These are phyloP conservation scores for Nebria ingens DNA, from an alignment of 1,140 invertebrate species.

Conservation along the genomic window DNA sequence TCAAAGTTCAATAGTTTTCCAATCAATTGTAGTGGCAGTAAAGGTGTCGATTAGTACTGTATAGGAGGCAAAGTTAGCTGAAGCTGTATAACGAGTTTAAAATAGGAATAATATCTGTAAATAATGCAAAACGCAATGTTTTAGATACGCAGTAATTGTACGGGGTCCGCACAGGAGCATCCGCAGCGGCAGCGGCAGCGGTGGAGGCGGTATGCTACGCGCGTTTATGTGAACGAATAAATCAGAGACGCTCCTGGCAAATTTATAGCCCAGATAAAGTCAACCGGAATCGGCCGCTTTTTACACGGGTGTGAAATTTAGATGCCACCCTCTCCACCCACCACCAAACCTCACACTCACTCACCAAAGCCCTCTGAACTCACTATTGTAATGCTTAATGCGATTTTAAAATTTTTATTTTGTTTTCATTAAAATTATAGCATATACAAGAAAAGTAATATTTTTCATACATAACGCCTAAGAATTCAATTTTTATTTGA, in stretches of 20 bases:
- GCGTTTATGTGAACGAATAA: conserved; percentile 36
- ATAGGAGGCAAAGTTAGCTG: no score
- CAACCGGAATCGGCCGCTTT: conserved; percentile 34
- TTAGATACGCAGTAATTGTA: neutral
- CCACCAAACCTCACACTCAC: conserved; percentile 13
- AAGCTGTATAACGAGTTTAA: no score
- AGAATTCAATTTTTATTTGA: no score
- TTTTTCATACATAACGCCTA: no score
- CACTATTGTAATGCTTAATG: no score
- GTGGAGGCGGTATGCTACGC: conserved; percentile 11
- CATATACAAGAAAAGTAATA: no score
- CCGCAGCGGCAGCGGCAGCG: conserved; percentile 6
- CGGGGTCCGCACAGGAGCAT: neutral
- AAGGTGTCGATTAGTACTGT: no score
- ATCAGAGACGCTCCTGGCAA: conserved; percentile 37
- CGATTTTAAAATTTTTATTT: no score
- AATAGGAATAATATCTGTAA: no score
- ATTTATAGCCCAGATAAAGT: conserved; percentile 37
- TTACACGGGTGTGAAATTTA: conserved; percentile 37
- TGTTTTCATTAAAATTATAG: no score
- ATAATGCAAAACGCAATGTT: neutral
- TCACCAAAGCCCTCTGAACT: conserved; percentile 3
- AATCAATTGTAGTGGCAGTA: no score
- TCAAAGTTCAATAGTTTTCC: no score
- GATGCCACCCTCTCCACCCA: conserved; percentile 27